Base-by-base conservation (phyloP, 2,888 invertebrate genomes). In the Limnephilus auricula region DNA sequence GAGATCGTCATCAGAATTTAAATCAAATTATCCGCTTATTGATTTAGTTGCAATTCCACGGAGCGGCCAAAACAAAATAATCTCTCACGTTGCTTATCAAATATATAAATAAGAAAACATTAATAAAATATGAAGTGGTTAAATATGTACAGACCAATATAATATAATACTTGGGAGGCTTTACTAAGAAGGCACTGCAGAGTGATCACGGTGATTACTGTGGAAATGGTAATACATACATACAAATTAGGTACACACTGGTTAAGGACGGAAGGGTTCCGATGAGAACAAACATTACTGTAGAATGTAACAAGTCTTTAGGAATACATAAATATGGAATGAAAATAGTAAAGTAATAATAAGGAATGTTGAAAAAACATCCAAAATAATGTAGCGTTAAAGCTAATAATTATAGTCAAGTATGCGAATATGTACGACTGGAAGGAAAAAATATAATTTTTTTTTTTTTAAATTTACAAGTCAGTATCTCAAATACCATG, bases 251-350 rank as follows among this genome's bases (percentile, higher is more conserved):
- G 82, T 31, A 45, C 50, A 65, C 65, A 65, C 50, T 18, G 18
- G 25, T 65, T 25, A 82, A 45, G 85, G 85, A 85, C 85, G 85
- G 85, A 82, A 32, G 37, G 65, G 82, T 82, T 82, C 32, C 82
- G 25, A 82, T 25, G 82, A 82, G 82, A 82, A 82, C 34, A 32
- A 34, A 34, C 34, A 82, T 34, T 82, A 82, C 34, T 34, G 82
- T 82, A 82, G 82, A 82, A 82, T 82, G 30, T 34, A 82, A 31
- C 31, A 82, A 82, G 82, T 34, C 34, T 82, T 82, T 82, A 82
- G 82, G 82, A 82, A 82, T 40, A 40, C 40, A 40, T 82, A 82
- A 34, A 34, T 82, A 32, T 82, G 82, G 82, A 82, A 82, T 82
- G 34, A 37, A 34, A 82, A 0, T 25, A n/a, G 65, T n/a, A 65